Base-by-base conservation (phyloP, 2,888 invertebrate genomes). In the Mongoloraphidia duomilia region DNA sequence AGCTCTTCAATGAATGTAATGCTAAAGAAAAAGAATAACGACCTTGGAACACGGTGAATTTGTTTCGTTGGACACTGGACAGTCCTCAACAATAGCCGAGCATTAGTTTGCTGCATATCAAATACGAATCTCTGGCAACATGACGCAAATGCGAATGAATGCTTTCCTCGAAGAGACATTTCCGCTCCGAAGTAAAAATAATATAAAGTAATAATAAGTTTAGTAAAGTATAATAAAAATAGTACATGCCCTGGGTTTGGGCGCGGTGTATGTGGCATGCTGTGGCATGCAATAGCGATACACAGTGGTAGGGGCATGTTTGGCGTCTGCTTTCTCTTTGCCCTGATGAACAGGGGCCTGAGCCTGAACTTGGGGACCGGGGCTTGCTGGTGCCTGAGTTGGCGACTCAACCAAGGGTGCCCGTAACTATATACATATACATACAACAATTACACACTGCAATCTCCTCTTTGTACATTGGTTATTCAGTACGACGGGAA, bases 231-330 rank as follows among this genome's bases (percentile, higher is more conserved):
- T 41, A 14, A 41, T 41, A 54, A 54, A 61, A 62, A 61, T 61
- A 61, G 69, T 75, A 75, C 75, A 71, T 75, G 75, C 75, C 75
- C 73, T 75, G 65, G 72, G 74, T 65, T 73, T 73, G 66, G 74
- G 74, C 68, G 74, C 70, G 65, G 72, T 73, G 70, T 73, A 75
- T 65, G 72, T 72, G 60, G 75, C 74, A 71, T 75, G 74, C 66
- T 72, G 72, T 64, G 74, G 74, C 75, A 75, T 75, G 70, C 75
- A 75, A 68, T 74, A 75, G 65, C 74, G 73, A 65, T 70, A 75
- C 67, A 67, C 67, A 67, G 67, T 66, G 60, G 59, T 60, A 63
- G 65, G 66, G 64, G 63, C 52, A 49, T 54, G 51, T 52, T 49
- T 53, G 63, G 59, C 55, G 66, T 64, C 56, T 68, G 67, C 59